Base-by-base conservation (phyloP, 2,888 invertebrate genomes). In the Drosophila niveifrons region DNA sequence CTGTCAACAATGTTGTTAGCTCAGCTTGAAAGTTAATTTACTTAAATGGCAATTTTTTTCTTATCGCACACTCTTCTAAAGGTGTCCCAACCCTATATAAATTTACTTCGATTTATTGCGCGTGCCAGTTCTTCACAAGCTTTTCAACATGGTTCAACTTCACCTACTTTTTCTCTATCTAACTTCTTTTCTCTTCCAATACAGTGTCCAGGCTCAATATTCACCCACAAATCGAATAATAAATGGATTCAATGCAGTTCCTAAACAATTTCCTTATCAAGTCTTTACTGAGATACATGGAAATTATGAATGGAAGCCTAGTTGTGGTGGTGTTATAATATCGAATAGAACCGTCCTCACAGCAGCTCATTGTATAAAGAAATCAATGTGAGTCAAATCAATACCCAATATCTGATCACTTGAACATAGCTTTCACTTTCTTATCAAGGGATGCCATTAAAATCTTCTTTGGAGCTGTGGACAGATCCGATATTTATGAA, bases 21-120 rank as follows among this genome's bases (percentile, higher is more conserved):
- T 29, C 36, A 39, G 47, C 65, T 65, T 29, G 46, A 36, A 41
- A 43, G 44, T 63, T 66, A 79, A 79, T 73, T 70, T 59, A 59
- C 63, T 48, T 43, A 41, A 52, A 31, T 36, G 3, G 18, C 17
- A 9, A 36, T n/a, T 18, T 3, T 9, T 11, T 23, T 52, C n/a
- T n/a, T 51, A 51, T 51, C 51, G n/a, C 2, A 51, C 8, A 23
- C 53, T 69, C 53, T 18, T 18, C 0, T 18, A 18, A 18, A 18
- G 4, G 18, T 18, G 18, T 18, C 18, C 18, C 18, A 18, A 18
- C 4, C 18, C 1, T 18, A 18, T 18, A 18, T 18, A 18, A 18
- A 18, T 18, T 18, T 18, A 18, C 18, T 18, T 18, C 3, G 18
- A 18, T 18, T 18, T 18, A 0, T 18, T 23, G 4, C 18, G 18